These are phyloP conservation scores for Eledone cirrhosa DNA, from an alignment of 2,888 invertebrate genomes.

Conservation along the genomic window DNA sequence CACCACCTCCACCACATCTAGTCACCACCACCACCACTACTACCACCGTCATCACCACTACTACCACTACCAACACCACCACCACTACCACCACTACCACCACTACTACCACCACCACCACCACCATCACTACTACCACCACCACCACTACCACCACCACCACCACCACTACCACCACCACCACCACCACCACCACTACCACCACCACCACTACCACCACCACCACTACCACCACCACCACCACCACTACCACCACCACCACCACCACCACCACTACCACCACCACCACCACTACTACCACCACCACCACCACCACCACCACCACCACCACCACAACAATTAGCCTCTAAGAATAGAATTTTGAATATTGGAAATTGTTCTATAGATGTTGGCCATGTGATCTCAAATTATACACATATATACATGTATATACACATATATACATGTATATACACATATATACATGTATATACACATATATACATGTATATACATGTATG, in stretches of 20 bases:
- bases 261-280: slow-evolving; percentile 31
- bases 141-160: neutral
- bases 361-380: slow-evolving; percentile 29
- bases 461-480: neutral
- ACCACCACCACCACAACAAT: no score
- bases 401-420: no score
- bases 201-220: neutral
- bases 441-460: neutral
- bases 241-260: slow-evolving; percentile 3
- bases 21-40: no score
- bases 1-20: no score
- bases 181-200: slow-evolving; percentile 4
- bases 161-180: slow-evolving; percentile 21
- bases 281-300: slow-evolving; percentile 33
- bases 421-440: neutral
- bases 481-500: slow-evolving; percentile 5
- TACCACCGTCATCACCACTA: no score
- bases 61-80: no score
- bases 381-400: no score
- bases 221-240: slow-evolving; percentile 28
- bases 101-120: no score
- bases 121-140: no score
- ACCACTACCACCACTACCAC: no score
- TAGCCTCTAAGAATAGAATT: slow-evolving; percentile 21
- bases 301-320: slow-evolving; percentile 28